Evolutionary conservation across 2,113 vertebrate genomes (phyloP), one percentile per base, ranked within the genome.

Genomic region (Dolichallabes microphthalmus): DNA sequence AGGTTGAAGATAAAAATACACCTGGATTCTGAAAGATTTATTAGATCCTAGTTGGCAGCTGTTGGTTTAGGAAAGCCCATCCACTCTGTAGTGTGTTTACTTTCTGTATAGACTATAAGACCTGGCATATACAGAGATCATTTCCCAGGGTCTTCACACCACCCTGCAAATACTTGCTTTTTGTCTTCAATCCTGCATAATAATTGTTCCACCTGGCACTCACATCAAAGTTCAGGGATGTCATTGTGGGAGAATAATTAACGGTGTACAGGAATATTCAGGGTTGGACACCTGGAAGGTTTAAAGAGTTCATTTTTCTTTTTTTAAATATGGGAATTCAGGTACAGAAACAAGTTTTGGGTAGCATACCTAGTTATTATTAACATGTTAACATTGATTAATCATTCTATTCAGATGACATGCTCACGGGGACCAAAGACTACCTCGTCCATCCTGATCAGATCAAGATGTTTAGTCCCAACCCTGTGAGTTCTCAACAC

Each of bases 11-110:
- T 85, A 83, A 89, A 73, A 87, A 89, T 53, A 85, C 64, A 87
- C 78, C 82, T 87, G 80, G 85, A 32, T 81, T 80, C 79, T 90
- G 50, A 89, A 89, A 90, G 85, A 91, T 91, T 90, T 88, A 89
- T 89, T 87, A 90, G 68, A 52, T 64, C 61, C 57, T 78, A 39
- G 66, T 74, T 80, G 50, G 64, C n/a, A 4, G 11, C 25, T 52
- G 25, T 39, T 32, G 69, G 50, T 45, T 55, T 22, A 63, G 61
- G 19, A 83, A 61, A 9, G 17, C 20, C 25, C 60, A 25, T 27
- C 25, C 32, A 25, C 45, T 30, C 71, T 60, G 15, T 83, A 68
- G 77, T 55, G 87, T 64, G 61, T 63, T 69, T 85, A 52, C 66
- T 75, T 84, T 45, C 20, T 8, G 19, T 30, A 55, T 1, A 82